Conservation (phyloP, 2,797 vertebrate genomes). For the Phataginus tetradactyla region DNA sequence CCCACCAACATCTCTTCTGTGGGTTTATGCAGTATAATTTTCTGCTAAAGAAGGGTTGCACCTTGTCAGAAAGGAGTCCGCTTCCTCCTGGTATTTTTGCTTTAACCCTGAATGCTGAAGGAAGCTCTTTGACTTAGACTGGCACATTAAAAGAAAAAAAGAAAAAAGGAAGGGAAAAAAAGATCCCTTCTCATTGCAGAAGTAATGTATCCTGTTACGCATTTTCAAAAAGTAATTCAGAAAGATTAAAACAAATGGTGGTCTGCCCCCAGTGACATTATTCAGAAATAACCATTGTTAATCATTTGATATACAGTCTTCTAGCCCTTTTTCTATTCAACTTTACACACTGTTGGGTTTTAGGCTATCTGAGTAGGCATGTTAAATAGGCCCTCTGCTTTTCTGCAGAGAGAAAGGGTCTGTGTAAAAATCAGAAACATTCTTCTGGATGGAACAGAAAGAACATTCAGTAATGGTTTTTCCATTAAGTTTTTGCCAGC, state of each 20-base stretch:
- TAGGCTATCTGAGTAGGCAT: neutral
- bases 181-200: neutral
- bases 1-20: neutral
- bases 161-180: neutral
- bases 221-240: neutral
- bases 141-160: neutral
- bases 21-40: neutral
- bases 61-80: neutral
- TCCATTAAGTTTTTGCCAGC: constrained; percentile 80
- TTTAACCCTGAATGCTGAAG: neutral
- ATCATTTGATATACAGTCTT: neutral
- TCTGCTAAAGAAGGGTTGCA: neutral
- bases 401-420: neutral
- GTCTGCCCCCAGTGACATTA: neutral
- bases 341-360: neutral
- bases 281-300: neutral
- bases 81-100: neutral
- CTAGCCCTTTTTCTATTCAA: neutral
- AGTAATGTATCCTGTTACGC: neutral
- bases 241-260: neutral
- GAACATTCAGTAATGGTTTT: constrained; percentile 72
- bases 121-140: neutral
- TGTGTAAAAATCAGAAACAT: neutral
- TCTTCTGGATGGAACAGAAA: constrained; percentile 65
- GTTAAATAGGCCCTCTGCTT: constrained; percentile 34